Base-by-base conservation (phyloP, 2,888 invertebrate genomes). In the Cheilosia vulpina region DNA sequence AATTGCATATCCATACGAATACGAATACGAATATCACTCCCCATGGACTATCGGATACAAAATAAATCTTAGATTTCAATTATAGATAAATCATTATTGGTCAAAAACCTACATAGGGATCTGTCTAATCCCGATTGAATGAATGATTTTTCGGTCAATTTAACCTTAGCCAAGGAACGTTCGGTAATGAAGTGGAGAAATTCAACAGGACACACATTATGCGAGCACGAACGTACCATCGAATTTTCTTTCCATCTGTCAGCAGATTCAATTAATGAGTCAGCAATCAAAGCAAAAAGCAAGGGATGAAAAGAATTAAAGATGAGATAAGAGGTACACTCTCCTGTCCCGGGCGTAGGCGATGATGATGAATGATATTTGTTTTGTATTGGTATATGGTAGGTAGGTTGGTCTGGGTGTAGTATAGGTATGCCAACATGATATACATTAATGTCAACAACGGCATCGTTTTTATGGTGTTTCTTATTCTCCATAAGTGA, bases 41-140 rank as follows among this genome's bases (percentile, higher is more conserved):
- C 27, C n/a, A 31, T 45, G 66, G 72, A 45, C 47, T 62, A 84
- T 81, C 41, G 57, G 82, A 78, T 83, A 73, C 68, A 83, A 83
- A 83, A 83, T 83, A 83, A 83, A 84, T 80, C 79, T 80, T 58
- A 75, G 84, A 84, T 84, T 84, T 84, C 84, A 84, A 84, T 84
- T 84, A 84, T 84, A 84, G 84, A 84, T 84, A 84, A 84, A 84
- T 84, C 84, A 84, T 84, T 69, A 84, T 84, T 84, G 84, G 84
- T 84, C 84, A 84, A 84, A 45, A 84, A 79, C 73, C 76, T 79
- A 75, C 75, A 80, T 76, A 68, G 84, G 83, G 84, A 80, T 76
- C 84, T 84, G 69, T 79, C 79, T 84, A 84, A 84, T 84, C 84
- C 84, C 84, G 75, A 75, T 79, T 71, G 84, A 84, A 84, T 79